Conservation (phyloP, 2,113 vertebrate genomes). For the Catharus minimus region DNA sequence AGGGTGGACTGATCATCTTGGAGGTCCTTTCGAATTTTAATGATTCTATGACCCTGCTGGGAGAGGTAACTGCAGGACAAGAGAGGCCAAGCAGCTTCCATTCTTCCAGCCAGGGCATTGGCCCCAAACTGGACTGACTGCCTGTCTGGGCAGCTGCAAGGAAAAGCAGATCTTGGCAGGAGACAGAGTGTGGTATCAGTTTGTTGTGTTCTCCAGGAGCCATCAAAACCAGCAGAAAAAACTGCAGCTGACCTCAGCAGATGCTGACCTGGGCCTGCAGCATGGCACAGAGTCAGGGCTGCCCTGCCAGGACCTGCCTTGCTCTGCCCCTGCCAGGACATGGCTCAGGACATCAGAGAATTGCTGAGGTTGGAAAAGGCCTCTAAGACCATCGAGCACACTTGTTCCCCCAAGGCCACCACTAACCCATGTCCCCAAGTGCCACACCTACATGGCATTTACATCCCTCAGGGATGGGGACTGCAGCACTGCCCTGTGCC, state of each 20-base stretch:
- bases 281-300: neutral
- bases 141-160: neutral
- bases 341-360: neutral
- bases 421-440: neutral
- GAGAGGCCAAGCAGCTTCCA: neutral
- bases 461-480: neutral
- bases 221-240: neutral
- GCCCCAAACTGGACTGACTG: neutral
- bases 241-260: neutral
- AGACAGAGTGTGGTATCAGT: neutral
- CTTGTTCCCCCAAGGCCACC: neutral
- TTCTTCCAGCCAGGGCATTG: neutral
- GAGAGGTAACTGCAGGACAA: neutral
- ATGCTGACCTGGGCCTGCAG: neutral
- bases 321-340: neutral
- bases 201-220: neutral
- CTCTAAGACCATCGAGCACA: rapidly evolving
- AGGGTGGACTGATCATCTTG: neutral
- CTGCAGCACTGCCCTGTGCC: neutral
- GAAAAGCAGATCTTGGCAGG: neutral
- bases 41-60: neutral
- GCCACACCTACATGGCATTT: neutral
- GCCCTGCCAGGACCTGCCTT: neutral
- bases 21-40: neutral
- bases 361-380: neutral